Evolutionary conservation across 1,140 invertebrate genomes (phyloP).

Genomic region (Catajapyx aquilonaris): DNA sequence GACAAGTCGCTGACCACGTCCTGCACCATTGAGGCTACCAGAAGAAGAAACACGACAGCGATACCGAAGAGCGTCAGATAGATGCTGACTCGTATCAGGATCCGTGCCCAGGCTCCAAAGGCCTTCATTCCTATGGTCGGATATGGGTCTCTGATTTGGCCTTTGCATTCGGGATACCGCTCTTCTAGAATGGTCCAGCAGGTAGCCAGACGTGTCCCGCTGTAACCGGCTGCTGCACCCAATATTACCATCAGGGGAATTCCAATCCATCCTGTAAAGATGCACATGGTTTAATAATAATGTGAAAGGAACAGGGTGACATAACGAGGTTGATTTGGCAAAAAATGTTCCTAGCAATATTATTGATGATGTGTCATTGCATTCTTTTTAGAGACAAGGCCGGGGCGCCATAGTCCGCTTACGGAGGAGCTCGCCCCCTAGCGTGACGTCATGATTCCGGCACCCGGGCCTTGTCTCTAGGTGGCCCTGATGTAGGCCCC

Average conservation of each 20-base stretch:
- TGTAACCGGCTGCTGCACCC: constrained; percentile 32
- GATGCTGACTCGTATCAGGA: constrained; percentile 27
- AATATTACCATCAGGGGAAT: constrained; percentile 32
- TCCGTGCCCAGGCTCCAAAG: constrained; percentile 34
- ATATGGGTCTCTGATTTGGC: constrained; percentile 37
- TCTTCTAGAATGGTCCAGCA: constrained; percentile 51
- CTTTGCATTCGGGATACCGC: constrained; percentile 33
- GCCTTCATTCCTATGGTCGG: constrained; percentile 38
- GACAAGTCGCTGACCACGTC: constrained; percentile 26
- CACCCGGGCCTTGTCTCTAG: no score
- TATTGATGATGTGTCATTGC: no score
- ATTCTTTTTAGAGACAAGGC: no score
- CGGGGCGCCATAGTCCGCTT: no score
- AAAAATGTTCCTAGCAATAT: no score
- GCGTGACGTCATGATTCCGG: no score
- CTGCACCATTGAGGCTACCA: constrained; percentile 38
- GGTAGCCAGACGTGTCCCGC: constrained; percentile 34
- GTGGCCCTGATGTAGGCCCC: no score
- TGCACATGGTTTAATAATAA: no score
- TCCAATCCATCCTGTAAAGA: constrained; percentile 41
- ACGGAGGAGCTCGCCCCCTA: no score
- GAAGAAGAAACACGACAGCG: constrained; percentile 40
- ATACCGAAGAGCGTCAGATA: constrained; percentile 44
- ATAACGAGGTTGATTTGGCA: no score
- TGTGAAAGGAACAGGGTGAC: no score